These are phyloP conservation scores for Drosophila paracracens DNA, from an alignment of 2,888 invertebrate species.

Conservation along the genomic window DNA sequence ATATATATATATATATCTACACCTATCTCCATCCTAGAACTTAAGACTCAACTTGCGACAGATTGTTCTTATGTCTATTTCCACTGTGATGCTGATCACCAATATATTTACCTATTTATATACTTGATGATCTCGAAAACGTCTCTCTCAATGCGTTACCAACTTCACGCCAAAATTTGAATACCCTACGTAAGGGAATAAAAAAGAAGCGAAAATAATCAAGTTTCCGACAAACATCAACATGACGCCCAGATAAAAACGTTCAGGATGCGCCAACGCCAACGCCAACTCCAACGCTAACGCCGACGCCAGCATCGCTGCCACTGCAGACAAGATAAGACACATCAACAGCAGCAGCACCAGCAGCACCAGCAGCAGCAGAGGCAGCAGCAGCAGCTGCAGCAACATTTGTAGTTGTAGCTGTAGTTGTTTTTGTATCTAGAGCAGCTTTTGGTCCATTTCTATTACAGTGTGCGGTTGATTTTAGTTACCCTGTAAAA, in stretches of 20 bases:
- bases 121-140: neutral
- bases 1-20: no score
- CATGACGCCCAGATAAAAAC: slow-evolving; percentile 82
- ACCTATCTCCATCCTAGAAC: no score
- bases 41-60: neutral
- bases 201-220: slow-evolving; percentile 72
- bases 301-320: slow-evolving; percentile 44
- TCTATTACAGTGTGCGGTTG: slow-evolving; percentile 60
- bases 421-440: slow-evolving; percentile 13
- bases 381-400: neutral
- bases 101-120: neutral
- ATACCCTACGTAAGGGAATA: neutral
- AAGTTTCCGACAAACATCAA: slow-evolving; percentile 82
- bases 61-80: neutral
- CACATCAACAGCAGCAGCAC: slow-evolving; percentile 59
- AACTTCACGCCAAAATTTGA: neutral
- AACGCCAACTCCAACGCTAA: slow-evolving; percentile 7
- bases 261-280: slow-evolving; percentile 73
- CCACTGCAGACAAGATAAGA: slow-evolving; percentile 76
- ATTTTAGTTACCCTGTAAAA: slow-evolving; percentile 38
- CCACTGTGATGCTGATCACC: neutral
- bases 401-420: neutral
- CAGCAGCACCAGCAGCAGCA: neutral
- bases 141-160: neutral
- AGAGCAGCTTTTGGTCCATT: slow-evolving; percentile 58